Evolutionary conservation across 2,797 vertebrate genomes (phyloP).

Genomic region (Molossus alvarezi): DNA sequence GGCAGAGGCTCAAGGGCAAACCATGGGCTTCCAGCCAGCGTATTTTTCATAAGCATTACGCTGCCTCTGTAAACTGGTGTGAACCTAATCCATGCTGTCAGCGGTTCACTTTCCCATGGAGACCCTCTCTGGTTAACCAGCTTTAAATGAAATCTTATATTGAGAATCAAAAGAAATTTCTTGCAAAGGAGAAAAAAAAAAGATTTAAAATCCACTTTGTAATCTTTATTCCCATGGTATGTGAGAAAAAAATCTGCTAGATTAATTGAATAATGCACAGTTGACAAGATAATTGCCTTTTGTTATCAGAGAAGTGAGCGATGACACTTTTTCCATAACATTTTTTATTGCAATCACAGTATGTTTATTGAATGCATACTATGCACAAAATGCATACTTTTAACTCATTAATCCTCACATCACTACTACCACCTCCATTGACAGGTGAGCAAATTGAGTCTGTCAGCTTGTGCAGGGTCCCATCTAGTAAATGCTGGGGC

Average conservation of each 20-base stretch:
- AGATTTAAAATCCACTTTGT: constrained; percentile 63
- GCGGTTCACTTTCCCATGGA: constrained; percentile 76
- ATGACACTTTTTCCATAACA: neutral
- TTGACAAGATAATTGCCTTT: constrained; percentile 24
- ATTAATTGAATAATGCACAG: constrained; percentile 54
- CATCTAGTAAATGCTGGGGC: neutral
- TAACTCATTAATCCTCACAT: neutral
- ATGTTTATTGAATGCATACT: neutral
- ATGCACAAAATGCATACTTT: neutral
- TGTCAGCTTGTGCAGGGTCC: neutral
- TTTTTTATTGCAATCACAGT: constrained; percentile 29
- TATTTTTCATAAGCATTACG: constrained; percentile 74
- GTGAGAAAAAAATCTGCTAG: constrained; percentile 38
- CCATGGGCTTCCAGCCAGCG: constrained; percentile 57
- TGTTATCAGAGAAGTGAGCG: constrained; percentile 54
- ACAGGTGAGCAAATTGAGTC: neutral
- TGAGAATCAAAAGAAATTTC: constrained; percentile 76
- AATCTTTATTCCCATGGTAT: neutral
- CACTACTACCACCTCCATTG: neutral
- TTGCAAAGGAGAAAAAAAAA: neutral
- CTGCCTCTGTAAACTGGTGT: constrained; percentile 58
- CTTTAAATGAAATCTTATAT: constrained; percentile 77
- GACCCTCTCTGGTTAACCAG: constrained; percentile 54
- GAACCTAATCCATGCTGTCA: constrained; percentile 69
- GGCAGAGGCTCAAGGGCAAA: constrained; percentile 77